Percentiles rank a stretch among this genome's conserved stretches.
These are phyloP conservation scores for Callionymus lyra DNA, from an alignment of 2,113 vertebrate genomes.

Conservation along the genomic window DNA sequence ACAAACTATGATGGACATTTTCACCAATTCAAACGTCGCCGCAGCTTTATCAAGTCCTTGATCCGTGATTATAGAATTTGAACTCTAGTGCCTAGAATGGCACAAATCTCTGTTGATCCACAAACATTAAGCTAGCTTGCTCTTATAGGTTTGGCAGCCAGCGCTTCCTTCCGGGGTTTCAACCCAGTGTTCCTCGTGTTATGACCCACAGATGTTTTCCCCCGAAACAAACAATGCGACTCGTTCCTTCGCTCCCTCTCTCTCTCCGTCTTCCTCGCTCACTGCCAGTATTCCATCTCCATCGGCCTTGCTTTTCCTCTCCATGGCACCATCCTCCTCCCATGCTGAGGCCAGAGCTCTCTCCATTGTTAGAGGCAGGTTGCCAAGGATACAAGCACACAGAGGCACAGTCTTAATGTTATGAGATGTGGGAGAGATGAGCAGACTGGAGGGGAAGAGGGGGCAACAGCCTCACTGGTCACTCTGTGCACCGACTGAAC, in stretches of 20 bases:
- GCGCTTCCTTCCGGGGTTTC: conserved; percentile 6
- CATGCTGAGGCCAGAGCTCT: conserved; percentile 56
- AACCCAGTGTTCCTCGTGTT: conserved; percentile 11
- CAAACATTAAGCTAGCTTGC: conserved; percentile 14
- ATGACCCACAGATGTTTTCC: conserved; percentile 11
- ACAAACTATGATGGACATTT: no score
- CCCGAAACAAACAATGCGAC: conserved; percentile 9
- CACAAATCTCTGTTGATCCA: conserved; percentile 32
- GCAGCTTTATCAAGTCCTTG: no score
- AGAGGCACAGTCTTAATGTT: conserved; percentile 58
- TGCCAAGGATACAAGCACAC: conserved; percentile 67
- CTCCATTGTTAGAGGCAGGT: conserved; percentile 62
- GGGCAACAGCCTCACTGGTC: conserved; percentile 35
- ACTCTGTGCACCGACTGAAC: conserved; percentile 6
- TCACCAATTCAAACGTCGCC: no score
- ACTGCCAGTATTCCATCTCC: conserved; percentile 43
- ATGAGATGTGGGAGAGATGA: conserved; percentile 53
- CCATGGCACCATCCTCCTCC: conserved; percentile 45
- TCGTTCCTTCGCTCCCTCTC: conserved; percentile 22
- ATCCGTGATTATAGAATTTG: conserved; percentile 13
- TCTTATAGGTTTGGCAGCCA: conserved; percentile 22
- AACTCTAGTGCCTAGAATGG: conserved; percentile 19
- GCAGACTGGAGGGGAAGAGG: conserved; percentile 29
- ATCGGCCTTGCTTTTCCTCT: conserved; percentile 42
- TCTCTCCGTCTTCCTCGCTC: conserved; percentile 4